Evolutionary conservation across 2,113 vertebrate genomes (phyloP).

Genomic region (Vimba vimba): DNA sequence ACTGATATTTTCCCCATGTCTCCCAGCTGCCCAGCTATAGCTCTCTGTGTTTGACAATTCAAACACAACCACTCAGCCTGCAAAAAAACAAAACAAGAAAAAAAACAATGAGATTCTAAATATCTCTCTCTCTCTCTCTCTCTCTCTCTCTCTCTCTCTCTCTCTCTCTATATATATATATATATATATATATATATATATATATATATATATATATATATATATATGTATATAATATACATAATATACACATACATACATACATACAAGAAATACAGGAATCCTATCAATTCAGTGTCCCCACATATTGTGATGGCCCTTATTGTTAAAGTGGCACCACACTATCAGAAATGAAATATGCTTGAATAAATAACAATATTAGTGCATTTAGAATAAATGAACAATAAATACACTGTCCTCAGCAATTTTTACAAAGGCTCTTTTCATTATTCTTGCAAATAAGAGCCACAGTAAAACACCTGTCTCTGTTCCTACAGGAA

Average conservation of each 20-base stretch:
- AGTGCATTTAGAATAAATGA: not conserved
- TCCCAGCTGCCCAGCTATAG: slow-evolving; percentile 86
- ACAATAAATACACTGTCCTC: not conserved
- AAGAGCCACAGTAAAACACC: not conserved
- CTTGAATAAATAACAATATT: not conserved
- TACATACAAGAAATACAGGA: not conserved
- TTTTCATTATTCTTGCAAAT: slow-evolving; percentile 20
- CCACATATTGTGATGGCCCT: not conserved
- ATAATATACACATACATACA: too few species aligned
- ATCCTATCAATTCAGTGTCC: not conserved
- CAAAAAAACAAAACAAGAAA: not conserved
- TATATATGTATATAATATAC: too few species aligned
- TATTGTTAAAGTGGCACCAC: not conserved
- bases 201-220: too few species aligned
- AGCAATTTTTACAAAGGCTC: not conserved
- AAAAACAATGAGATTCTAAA: not conserved
- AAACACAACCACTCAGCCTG: slow-evolving; percentile 97
- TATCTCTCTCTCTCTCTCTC: too few species aligned
- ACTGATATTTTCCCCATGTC: slow-evolving; percentile 77
- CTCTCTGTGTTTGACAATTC: slow-evolving; percentile 94
- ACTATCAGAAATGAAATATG: not conserved
- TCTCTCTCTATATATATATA: too few species aligned
- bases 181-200: too few species aligned
- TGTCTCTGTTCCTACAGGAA: not conserved
- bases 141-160: too few species aligned